phyloP scores from a whole-genome alignment of 2,888 invertebrate species.

The Andrena dorsata region DNA sequence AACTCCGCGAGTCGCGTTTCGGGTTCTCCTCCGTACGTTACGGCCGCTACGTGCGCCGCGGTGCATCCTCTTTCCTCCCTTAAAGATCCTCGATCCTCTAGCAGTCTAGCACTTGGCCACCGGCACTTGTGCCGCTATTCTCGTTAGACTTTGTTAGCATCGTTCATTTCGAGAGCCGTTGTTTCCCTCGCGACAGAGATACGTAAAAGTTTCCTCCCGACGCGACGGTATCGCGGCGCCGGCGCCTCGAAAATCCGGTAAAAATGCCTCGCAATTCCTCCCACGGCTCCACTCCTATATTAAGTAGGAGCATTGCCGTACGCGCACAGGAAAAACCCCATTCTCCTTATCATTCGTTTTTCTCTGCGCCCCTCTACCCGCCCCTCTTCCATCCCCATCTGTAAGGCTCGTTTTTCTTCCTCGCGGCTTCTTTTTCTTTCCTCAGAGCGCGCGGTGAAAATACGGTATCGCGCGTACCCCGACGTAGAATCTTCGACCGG shows the following conservation, averaged over 20 bases:
- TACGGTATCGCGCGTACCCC: background rate
- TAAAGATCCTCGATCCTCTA: background rate
- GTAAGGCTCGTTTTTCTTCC: constrained; percentile 23
- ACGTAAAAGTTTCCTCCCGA: background rate
- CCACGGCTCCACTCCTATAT: constrained; percentile 31
- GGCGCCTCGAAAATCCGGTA: background rate
- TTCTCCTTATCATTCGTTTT: constrained; percentile 9
- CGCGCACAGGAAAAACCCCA: constrained; percentile 15
- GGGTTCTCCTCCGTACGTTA: constrained; percentile 19
- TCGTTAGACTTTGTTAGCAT: background rate
- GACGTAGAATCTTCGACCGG: background rate
- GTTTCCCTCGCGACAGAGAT: background rate
- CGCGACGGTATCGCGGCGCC: background rate
- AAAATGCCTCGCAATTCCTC: constrained; percentile 8
- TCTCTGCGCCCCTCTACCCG: background rate
- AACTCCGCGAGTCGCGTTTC: constrained; percentile 57
- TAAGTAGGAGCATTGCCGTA: constrained; percentile 25
- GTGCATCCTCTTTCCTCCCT: background rate
- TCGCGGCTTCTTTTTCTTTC: constrained; percentile 43
- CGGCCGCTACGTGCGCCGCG: constrained; percentile 15
- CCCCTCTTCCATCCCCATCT: background rate
- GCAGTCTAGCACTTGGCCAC: background rate
- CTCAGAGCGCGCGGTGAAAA: background rate
- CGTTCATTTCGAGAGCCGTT: constrained; percentile 2
- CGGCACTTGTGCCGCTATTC: no score